These are phyloP conservation scores for Pandemis corylana DNA, from an alignment of 2,888 invertebrate genomes.

Conservation along the genomic window DNA sequence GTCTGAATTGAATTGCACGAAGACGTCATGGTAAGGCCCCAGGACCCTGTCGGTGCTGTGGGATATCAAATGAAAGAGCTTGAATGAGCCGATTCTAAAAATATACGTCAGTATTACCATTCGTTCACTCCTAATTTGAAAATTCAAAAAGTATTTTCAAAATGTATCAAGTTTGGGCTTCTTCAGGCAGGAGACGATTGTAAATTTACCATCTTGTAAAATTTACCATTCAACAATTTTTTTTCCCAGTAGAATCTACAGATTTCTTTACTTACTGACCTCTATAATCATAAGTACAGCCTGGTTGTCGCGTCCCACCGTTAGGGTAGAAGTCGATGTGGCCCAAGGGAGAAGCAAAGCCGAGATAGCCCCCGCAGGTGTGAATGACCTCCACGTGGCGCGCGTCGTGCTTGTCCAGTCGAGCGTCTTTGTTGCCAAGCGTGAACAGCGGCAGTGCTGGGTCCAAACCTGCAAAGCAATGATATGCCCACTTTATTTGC, in stretches of 20 bases:
- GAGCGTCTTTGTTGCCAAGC: constrained; percentile 78
- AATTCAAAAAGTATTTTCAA: no score
- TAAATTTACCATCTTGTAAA: no score
- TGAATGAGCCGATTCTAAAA: no score
- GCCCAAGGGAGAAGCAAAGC: constrained; percentile 84
- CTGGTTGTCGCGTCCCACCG: constrained; percentile 85
- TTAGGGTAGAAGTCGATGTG: constrained; percentile 88
- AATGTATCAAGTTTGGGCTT: no score
- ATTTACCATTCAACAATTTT: no score
- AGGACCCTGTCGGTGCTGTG: no score
- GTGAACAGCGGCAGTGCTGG: constrained; percentile 86
- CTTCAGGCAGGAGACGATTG: no score
- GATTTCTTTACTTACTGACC: constrained; percentile 57
- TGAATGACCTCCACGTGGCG: constrained; percentile 86
- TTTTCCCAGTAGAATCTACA: neutral
- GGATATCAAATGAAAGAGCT: no score
- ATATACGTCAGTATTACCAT: no score
- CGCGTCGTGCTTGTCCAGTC: constrained; percentile 85
- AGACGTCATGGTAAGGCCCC: no score
- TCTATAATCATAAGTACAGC: constrained; percentile 83
- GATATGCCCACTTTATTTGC: neutral
- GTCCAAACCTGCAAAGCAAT: constrained; percentile 80
- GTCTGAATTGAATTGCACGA: no score
- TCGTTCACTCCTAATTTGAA: no score
- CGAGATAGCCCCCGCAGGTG: constrained; percentile 86